Evolutionary conservation across 1,140 invertebrate genomes (phyloP).

Genomic region (Hetaerina americana): DNA sequence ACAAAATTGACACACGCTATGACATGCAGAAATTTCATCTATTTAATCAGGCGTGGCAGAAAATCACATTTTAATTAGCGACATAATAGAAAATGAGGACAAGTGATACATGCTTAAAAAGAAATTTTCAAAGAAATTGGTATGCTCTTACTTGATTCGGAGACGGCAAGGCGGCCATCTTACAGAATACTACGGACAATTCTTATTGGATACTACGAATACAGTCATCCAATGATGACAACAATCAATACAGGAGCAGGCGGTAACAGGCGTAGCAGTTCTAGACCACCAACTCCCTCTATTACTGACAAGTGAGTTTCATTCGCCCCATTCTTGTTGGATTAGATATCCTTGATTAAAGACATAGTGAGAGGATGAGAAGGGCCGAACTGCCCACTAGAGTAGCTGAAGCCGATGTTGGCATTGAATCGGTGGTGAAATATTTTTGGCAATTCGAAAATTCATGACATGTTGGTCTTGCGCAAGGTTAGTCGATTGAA

Average conservation of each 20-base stretch:
- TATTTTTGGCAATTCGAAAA: too few relatives aligned
- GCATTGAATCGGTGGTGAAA: too few relatives aligned
- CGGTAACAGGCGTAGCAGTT: neutral
- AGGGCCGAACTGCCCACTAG: too few relatives aligned
- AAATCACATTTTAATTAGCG: neutral
- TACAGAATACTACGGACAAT: conserved; percentile 18
- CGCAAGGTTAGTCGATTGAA: too few relatives aligned
- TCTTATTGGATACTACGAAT: conserved; percentile 2
- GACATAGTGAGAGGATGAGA: too few relatives aligned
- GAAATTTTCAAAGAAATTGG: conserved; percentile 16
- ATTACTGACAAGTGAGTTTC: too few relatives aligned
- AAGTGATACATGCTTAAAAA: conserved; percentile 2
- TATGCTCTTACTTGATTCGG: conserved; percentile 43
- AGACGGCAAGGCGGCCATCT: conserved; percentile 56
- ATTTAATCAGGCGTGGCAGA: neutral
- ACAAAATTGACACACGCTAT: neutral
- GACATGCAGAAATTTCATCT: neutral
- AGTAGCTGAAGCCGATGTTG: too few relatives aligned
- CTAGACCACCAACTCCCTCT: neutral
- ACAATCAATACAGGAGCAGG: conserved; percentile 4
- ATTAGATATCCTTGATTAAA: too few relatives aligned
- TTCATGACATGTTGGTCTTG: too few relatives aligned
- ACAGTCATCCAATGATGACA: conserved; percentile 1
- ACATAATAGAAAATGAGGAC: neutral
- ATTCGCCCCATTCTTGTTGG: too few relatives aligned